Conservation (phyloP, 2,888 invertebrate genomes). For the Phragmatobia fuliginosa region DNA sequence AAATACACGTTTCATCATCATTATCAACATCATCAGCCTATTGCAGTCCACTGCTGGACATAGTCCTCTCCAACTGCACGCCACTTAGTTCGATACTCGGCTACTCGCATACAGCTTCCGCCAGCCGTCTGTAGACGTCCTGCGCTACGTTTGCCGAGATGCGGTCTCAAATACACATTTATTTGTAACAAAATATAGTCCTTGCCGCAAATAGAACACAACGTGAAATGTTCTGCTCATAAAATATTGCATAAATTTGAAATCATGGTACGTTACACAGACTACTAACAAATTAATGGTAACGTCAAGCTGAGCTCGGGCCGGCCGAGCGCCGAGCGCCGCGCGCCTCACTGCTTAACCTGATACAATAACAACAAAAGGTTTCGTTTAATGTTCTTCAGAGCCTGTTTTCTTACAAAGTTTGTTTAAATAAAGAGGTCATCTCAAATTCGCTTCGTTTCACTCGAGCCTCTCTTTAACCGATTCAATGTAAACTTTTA, state of each 20-base stretch:
- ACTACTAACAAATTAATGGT: constrained; percentile 5
- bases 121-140: too few species aligned
- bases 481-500: not conserved
- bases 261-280: not conserved
- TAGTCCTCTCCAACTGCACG: too few species aligned
- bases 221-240: not conserved
- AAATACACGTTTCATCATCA: too few species aligned
- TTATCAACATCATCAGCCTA: too few species aligned
- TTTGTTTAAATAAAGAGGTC: not conserved
- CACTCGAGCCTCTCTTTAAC: not conserved
- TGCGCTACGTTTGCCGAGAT: too few species aligned
- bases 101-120: too few species aligned
- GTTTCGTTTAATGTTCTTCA: constrained; percentile 2
- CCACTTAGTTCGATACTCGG: too few species aligned
- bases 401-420: not conserved
- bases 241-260: not conserved
- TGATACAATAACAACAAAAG: constrained; percentile 11
- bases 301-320: not conserved
- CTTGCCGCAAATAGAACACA: not conserved
- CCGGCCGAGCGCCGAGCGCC: not conserved
- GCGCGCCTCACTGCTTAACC: not conserved
- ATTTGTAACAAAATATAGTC: not conserved
- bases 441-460: not conserved
- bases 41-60: too few species aligned
- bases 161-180: not conserved